A percentile compares a stretch with the other conserved stretches of the same genome.
phyloP scores from a whole-genome alignment of 2,888 invertebrate species.

The Eucriotettix oculatus region DNA sequence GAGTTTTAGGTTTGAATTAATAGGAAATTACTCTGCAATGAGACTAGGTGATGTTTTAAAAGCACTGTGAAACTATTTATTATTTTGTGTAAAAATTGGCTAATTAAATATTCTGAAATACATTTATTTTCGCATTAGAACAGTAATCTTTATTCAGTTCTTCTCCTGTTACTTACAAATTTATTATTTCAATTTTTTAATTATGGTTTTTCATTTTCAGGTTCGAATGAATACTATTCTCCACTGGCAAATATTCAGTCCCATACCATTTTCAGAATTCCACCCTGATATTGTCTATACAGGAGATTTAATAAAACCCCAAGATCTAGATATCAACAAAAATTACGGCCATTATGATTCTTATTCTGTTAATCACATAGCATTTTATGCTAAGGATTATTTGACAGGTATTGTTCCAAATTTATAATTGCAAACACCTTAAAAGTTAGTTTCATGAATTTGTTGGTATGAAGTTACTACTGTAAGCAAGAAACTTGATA shows the following conservation, averaged over 20 bases:
- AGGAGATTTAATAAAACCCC: slow-evolving; percentile 23
- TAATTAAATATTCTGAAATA: no score
- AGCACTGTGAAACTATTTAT: no score
- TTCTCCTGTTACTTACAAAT: no score
- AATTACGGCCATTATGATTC: slow-evolving; percentile 64
- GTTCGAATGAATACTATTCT: slow-evolving; percentile 89
- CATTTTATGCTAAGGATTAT: slow-evolving; percentile 76
- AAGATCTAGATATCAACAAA: slow-evolving; percentile 49
- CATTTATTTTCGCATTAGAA: no score
- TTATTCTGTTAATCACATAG: slow-evolving; percentile 51
- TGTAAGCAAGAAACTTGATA: not conserved
- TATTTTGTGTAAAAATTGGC: no score
- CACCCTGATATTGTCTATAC: slow-evolving; percentile 45
- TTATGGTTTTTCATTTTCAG: slow-evolving; percentile 25
- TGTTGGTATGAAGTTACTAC: not conserved
- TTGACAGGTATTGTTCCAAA: slow-evolving; percentile 34
- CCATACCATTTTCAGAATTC: slow-evolving; percentile 82
- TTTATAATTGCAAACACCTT: not conserved
- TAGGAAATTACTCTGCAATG: no score
- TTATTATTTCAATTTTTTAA: no score
- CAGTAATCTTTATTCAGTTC: no score
- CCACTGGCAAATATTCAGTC: slow-evolving; percentile 76
- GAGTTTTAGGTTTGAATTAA: no score
- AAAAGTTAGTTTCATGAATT: not conserved
- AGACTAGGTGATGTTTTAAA: no score